These are phyloP conservation scores for Gymnothorax javanicus DNA, from an alignment of 2,797 vertebrate species.

Conservation along the genomic window DNA sequence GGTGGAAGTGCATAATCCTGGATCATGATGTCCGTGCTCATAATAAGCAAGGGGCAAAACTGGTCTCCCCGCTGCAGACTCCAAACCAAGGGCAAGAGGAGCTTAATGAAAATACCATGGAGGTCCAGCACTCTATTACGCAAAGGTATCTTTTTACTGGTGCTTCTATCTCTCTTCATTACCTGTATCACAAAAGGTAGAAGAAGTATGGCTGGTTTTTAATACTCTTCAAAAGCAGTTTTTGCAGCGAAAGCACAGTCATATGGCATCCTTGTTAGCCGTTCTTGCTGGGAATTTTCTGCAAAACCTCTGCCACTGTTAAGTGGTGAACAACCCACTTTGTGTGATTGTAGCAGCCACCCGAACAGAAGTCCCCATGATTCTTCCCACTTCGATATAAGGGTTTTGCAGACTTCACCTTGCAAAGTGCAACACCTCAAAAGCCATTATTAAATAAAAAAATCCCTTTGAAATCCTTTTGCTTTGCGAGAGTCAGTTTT, in stretches of 20 bases:
- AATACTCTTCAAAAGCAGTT: neutral
- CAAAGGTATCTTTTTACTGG: neutral
- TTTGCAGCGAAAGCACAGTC: neutral
- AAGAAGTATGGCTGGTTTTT: neutral
- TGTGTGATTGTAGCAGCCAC: neutral
- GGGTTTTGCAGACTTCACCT: neutral
- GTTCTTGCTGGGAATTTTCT: neutral
- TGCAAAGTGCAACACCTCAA: neutral
- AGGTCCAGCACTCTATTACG: no score
- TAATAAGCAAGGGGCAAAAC: neutral
- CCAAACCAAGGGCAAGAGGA: neutral
- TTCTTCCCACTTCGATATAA: neutral
- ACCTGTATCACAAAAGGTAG: neutral
- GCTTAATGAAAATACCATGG: no score
- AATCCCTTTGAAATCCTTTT: slow-evolving; percentile 18
- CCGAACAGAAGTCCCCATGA: neutral
- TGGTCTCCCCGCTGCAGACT: neutral
- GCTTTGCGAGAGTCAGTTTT: slow-evolving; percentile 53
- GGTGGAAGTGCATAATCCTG: slow-evolving; percentile 1
- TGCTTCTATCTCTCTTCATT: neutral
- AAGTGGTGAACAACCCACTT: neutral
- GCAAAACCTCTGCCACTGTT: neutral
- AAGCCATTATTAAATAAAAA: slow-evolving; percentile 39
- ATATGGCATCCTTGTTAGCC: neutral
- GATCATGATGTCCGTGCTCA: neutral